Evolutionary conservation across 2,113 vertebrate species (phyloP).

Genomic region (Ptyas mucosa): DNA sequence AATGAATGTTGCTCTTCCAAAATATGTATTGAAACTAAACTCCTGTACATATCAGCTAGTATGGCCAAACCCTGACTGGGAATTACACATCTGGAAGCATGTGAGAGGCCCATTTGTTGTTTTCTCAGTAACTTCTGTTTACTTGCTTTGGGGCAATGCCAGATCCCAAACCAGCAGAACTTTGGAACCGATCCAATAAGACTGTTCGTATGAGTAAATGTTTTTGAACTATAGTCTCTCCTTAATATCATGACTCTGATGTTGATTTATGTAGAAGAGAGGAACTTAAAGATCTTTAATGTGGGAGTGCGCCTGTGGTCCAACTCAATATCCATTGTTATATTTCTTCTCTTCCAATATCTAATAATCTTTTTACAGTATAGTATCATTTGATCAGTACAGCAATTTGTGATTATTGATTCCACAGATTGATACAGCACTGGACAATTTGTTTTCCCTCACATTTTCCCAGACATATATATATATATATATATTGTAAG

Average conservation of each 20-base stretch:
- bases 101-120: not conserved
- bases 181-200: not conserved
- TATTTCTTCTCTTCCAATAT: not conserved
- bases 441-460: not conserved
- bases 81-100: not conserved
- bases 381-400: not conserved
- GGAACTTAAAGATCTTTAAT: not conserved
- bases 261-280: not conserved
- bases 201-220: not conserved
- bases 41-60: not conserved
- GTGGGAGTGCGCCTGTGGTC: not conserved
- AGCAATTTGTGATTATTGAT: not conserved
- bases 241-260: not conserved
- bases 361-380: not conserved
- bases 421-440: not conserved
- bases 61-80: not conserved
- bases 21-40: not conserved
- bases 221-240: too few species aligned
- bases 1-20: not conserved
- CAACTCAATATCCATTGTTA: not conserved
- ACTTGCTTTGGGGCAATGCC: not conserved
- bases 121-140: not conserved
- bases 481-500: not conserved
- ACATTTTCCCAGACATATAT: not conserved
- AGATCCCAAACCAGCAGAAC: not conserved